A percentile compares a stretch with the other conserved stretches of the same genome.
Conservation (phyloP, 2,888 invertebrate genomes). For the Beris chalybata region DNA sequence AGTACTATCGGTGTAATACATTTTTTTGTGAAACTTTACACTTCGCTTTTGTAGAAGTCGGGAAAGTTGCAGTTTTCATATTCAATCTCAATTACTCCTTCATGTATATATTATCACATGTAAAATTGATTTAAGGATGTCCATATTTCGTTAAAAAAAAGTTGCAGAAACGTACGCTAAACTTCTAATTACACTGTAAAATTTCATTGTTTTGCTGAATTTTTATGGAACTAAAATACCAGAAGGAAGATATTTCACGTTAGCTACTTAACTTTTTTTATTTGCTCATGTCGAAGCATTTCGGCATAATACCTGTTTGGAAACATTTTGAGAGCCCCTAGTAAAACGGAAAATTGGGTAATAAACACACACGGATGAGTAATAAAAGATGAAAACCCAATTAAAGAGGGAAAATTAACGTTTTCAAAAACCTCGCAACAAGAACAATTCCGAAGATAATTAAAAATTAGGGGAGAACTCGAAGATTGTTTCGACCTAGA, state of each 20-base stretch:
- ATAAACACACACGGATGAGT: conserved; percentile 26
- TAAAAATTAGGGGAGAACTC: too few relatives aligned
- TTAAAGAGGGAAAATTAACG: conserved; percentile 14
- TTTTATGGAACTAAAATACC: conserved; percentile 18
- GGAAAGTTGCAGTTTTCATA: too few relatives aligned
- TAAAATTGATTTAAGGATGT: too few relatives aligned
- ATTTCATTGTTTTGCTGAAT: conserved; percentile 5
- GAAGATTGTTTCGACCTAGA: too few relatives aligned
- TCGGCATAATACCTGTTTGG: conserved; percentile 1
- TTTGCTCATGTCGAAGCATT: conserved; percentile 2
- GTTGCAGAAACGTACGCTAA: not conserved
- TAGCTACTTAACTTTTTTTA: conserved; percentile 21
- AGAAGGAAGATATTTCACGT: conserved; percentile 5
- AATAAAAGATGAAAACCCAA: conserved; percentile 29
- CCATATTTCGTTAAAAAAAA: too few relatives aligned
- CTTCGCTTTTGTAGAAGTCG: too few relatives aligned
- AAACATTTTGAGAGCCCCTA: not conserved
- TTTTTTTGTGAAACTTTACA: too few relatives aligned
- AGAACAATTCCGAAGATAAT: too few relatives aligned
- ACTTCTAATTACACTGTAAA: conserved; percentile 3
- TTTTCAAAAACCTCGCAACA: not conserved
- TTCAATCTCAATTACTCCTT: too few relatives aligned
- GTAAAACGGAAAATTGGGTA: conserved; percentile 8
- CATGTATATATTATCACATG: too few relatives aligned
- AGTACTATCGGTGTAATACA: too few relatives aligned